Percentiles rank a stretch among this genome's conserved stretches.
phyloP scores from a whole-genome alignment of 2,888 invertebrate genomes.

The Portevinia maculata region DNA sequence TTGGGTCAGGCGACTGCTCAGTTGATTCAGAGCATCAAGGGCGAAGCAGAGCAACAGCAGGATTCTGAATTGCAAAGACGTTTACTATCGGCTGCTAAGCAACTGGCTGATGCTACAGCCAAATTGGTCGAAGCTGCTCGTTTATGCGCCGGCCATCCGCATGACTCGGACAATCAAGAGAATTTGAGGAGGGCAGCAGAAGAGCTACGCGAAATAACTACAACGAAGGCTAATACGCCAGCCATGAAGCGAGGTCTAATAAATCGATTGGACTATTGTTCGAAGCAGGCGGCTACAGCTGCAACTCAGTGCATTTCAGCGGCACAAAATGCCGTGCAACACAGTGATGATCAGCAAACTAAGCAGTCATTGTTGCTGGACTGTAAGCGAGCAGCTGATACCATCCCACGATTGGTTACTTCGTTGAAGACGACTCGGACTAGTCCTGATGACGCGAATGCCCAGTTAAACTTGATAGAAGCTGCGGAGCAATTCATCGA shows the following conservation, averaged over 20 bases:
- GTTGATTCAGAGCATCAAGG: conserved; percentile 96
- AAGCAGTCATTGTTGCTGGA: conserved; percentile 90
- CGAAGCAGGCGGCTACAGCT: conserved; percentile 92
- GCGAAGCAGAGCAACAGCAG: conserved; percentile 94
- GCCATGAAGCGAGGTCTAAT: conserved; percentile 90
- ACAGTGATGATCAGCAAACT: conserved; percentile 84
- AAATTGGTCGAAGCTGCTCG: conserved; percentile 98
- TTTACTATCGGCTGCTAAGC: conserved; percentile 96
- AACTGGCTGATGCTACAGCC: conserved; percentile 97
- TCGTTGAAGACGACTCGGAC: conserved; percentile 89
- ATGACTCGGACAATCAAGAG: conserved; percentile 92
- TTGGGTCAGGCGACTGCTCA: conserved; percentile 97
- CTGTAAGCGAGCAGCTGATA: conserved; percentile 89
- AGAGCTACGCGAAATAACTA: conserved; percentile 94
- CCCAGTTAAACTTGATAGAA: conserved; percentile 91
- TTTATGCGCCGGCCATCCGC: conserved; percentile 93
- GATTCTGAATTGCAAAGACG: conserved; percentile 95
- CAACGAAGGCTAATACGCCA: conserved; percentile 91
- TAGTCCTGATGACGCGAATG: conserved; percentile 88
- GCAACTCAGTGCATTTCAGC: conserved; percentile 96
- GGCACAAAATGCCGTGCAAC: conserved; percentile 90
- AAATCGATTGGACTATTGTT: conserved; percentile 87
- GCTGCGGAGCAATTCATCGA: conserved; percentile 93
- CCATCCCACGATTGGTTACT: conserved; percentile 91
- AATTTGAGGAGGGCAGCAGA: conserved; percentile 95